Evolutionary conservation across 2,113 vertebrate genomes (phyloP), one percentile per base, ranked within the genome.

Genomic region (Proteles cristata): DNA sequence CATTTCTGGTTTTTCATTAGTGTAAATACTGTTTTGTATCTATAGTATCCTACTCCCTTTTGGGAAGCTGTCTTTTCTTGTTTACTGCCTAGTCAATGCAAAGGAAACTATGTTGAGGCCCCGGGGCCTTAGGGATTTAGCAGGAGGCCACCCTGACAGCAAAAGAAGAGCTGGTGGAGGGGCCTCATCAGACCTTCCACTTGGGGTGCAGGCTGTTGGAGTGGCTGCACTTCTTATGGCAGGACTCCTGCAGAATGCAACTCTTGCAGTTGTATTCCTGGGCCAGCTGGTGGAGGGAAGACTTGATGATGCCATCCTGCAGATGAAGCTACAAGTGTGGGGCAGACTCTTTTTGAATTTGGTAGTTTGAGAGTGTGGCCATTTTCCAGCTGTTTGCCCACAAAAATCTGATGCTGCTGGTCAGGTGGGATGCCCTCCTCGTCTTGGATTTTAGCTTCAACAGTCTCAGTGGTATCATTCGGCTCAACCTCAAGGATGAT

Each of bases 391-490:
- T 48, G 14, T 76, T 48, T 76, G 74, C 74, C 43, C 15, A 26
- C 26, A 76, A 31, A 43, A 76, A 48, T 48, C 43, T 28, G 43
- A 76, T 76, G 74, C 45, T 28, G 43, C 43, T 76, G 26, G 43
- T 76, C 26, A 76, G 74, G 43, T 48, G 25, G 74, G 43, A 76
- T 76, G 74, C 99, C 99, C 4, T 99, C 99, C 83, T 99, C 99
- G 69, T 99, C 99, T 2, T 99, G 99, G 90, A 99, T 99, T 96
- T 99, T 99, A 66, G 99, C 99, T 63, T 99, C 99, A 1, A 99
- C 99, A 0, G 99, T 99, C 48, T 99, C 99, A 23, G 99, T 99
- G 94, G 99, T 99, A 82, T 99, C 99, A 15, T 99, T 99, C 16
- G 99, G 99, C 83, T 99, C 99, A 0, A 99, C 99, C 0, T 99